phyloP scores from a whole-genome alignment of 2,113 vertebrate genomes.

The Climacteris rufus region DNA sequence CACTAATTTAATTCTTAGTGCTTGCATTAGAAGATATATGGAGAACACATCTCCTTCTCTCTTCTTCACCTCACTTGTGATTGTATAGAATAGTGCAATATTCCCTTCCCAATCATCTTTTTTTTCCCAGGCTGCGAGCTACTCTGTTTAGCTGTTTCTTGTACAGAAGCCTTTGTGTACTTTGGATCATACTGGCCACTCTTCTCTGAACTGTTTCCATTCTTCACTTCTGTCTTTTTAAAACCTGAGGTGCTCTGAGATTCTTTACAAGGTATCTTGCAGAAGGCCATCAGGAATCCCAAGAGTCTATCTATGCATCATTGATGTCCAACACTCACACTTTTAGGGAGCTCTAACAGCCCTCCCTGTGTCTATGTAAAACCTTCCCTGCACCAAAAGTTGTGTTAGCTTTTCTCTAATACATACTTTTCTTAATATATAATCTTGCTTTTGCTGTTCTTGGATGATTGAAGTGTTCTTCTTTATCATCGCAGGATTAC shows the following conservation, averaged over 20 bases:
- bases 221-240: background rate
- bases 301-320: background rate
- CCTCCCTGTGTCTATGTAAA: background rate
- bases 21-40: background rate
- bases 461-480: background rate
- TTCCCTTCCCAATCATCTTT: background rate
- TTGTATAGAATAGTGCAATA: background rate
- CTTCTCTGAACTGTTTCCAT: background rate
- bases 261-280: background rate
- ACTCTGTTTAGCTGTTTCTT: background rate
- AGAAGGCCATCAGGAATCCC: background rate
- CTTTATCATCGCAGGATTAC: background rate
- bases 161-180: background rate
- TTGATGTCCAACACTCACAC: background rate
- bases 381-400: background rate
- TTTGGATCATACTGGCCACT: background rate
- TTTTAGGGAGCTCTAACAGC: background rate
- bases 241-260: background rate
- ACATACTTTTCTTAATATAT: background rate
- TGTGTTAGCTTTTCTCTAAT: background rate
- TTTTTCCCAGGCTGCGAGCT: background rate
- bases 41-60: background rate
- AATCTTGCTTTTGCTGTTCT: background rate
- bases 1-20: background rate
- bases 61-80: background rate